Conservation (phyloP, 2,797 vertebrate genomes). For the Centroberyx gerrardi region DNA sequence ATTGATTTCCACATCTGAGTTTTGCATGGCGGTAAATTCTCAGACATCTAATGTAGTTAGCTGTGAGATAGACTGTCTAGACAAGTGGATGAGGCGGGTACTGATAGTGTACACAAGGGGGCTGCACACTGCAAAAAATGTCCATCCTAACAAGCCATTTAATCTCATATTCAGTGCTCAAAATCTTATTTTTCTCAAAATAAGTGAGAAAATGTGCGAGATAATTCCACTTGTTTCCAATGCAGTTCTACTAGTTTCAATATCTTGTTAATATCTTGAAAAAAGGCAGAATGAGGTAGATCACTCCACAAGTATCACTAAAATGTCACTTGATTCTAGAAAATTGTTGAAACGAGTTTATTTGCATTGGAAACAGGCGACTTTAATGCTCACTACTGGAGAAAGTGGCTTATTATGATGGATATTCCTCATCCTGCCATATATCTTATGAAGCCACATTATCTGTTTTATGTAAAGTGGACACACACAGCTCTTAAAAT, state of each 20-base stretch:
- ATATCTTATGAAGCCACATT: constrained; percentile 26
- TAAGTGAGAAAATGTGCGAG: constrained; percentile 2
- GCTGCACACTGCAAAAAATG: neutral
- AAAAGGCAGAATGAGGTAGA: neutral
- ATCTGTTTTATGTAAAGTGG: constrained; percentile 13
- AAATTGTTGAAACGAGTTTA: neutral
- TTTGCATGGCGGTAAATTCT: no score
- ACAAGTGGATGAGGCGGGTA: neutral
- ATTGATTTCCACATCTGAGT: no score
- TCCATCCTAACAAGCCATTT: no score
- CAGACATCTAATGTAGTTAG: neutral
- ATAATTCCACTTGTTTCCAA: constrained; percentile 13
- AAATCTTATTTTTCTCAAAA: neutral
- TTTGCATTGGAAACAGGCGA: constrained; percentile 41
- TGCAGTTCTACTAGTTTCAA: neutral
- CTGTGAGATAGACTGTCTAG: neutral
- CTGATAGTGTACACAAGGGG: neutral
- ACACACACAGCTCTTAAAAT: neutral
- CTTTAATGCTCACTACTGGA: constrained; percentile 15
- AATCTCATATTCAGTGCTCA: neutral
- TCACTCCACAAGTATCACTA: constrained; percentile 29
- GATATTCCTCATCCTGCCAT: neutral
- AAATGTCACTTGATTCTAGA: constrained; percentile 17
- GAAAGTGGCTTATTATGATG: neutral
- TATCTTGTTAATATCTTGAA: constrained; percentile 42